Evolutionary conservation across 2,113 vertebrate species (phyloP), one percentile per base, ranked within the genome.

Genomic region (Dipodomys merriami): DNA sequence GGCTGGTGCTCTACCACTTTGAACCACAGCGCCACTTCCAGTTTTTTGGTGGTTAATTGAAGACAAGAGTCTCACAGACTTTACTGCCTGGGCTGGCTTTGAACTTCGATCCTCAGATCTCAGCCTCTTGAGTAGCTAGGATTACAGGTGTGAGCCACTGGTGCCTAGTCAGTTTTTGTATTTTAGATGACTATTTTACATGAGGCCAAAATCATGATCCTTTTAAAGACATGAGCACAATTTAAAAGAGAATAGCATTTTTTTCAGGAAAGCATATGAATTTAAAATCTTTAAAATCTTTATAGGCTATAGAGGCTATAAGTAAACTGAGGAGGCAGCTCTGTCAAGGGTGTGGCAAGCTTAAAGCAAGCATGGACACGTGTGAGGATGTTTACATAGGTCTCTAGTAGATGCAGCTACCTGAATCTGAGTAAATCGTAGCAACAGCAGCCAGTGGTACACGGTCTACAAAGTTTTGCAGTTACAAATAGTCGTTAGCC

Each of bases 211-310:
- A 88, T 30, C 23, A 39, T 39, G 39, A 12, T 90, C 84, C 19
- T 85, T 95, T 91, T 53, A 83, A 39, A 95, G 77, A 60, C 39
- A 85, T 68, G 30, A 91, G 78, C 16, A 80, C 64, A 44, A 71
- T 86, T 79, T 64, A 16, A 95, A 93, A 84, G 23, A 57, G 11
- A 7, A 18, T 83, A 10, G 65, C n/a, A 71, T 87, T 83, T 79
- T 79, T 74, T 80, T 46, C 7, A 91, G 65, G 64, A 82, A 90
- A n/a, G n/a, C 57, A 88, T 74, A 88, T 65, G 12, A 89, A 78
- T 95, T 76, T 62, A 18, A 94, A 87, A 76, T 35, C 20, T 95
- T 76, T 62, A 18, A 94, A 87, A 76, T 35, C 20, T 89, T 69
- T 90, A 77, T 60, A 93, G 82, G 82, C 78, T 3, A 13, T 29